Evolutionary conservation across 2,113 vertebrate genomes (phyloP).

Genomic region (Ceuthmochares aereus): DNA sequence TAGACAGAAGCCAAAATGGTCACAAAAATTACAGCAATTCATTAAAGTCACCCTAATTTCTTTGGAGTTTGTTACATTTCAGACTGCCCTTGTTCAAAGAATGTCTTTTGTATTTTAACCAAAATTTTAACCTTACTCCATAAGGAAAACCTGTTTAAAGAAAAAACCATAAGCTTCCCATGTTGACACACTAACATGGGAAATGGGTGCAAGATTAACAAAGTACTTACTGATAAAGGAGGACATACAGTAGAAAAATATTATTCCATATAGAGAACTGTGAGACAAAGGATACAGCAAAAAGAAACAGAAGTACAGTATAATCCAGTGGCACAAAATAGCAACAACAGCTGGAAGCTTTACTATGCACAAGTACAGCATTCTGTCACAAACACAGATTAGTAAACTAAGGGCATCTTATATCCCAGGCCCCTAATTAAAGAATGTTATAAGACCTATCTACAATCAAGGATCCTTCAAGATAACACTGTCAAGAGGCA

Average conservation of each 20-base stretch:
- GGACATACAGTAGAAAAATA: neutral
- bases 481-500: neutral
- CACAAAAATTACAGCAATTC: neutral
- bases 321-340: neutral
- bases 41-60: neutral
- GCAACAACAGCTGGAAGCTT: neutral
- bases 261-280: neutral
- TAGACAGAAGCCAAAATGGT: neutral
- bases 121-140: too few relatives aligned
- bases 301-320: neutral
- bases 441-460: neutral
- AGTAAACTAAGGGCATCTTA: neutral
- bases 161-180: neutral
- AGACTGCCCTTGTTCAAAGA: neutral
- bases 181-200: neutral
- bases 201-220: neutral
- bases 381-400: neutral
- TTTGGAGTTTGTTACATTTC: neutral
- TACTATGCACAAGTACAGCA: neutral
- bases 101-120: neutral
- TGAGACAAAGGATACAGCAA: neutral
- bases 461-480: neutral
- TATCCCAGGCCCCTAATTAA: neutral
- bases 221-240: neutral
- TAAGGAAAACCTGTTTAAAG: neutral